Base-by-base conservation (phyloP, 1,140 invertebrate species). In the Tribolium madens region DNA sequence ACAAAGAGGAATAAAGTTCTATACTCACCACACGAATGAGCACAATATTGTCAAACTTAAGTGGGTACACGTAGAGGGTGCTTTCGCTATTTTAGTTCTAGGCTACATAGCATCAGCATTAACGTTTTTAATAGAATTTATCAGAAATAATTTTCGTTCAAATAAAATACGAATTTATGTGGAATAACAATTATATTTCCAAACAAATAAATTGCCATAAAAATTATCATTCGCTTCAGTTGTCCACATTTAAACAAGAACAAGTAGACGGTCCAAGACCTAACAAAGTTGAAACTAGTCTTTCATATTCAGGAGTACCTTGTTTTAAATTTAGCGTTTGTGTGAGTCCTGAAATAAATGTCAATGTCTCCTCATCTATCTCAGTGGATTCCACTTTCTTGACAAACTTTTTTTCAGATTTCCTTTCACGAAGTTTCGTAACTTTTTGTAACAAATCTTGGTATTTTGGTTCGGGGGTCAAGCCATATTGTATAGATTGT, bases 21-120 rank as follows among this genome's bases (percentile, higher is more conserved):
- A 76, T 47, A 33, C 10, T 3, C 60, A 77, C 13, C 64, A 73
- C n/a, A 36, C 57, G 5, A 75, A 72, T 6, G 36, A 74, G 17
- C 42, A 71, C 5, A 15, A 17, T 6, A 52, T 76, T 3, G 78
- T 81, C 10, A 81, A 81, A 78, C 53, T 83, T 21, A 79, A 79
- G 60, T 76, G 75, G 75, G 14, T 73, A 6, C 82, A 83, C 36
- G 79, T 83, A n/a, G 46, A 78, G 74, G 82, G 82, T 42, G 77
- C 78, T 46, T 83, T 83, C 48, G 80, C 68, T 21, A 50, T 81
- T 48, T 73, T 83, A 69, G 14, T 52, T 18, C 13, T 80, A 15
- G 82, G 82, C 47, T 70, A 70, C 33, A 46, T 75, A 2, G 4
- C 26, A 3, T 48, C 42, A 4, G 21, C 10, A 14, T 1, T 72